Evolutionary conservation across 1,140 invertebrate genomes (phyloP).

Genomic region (Lepidurus couesii): DNA sequence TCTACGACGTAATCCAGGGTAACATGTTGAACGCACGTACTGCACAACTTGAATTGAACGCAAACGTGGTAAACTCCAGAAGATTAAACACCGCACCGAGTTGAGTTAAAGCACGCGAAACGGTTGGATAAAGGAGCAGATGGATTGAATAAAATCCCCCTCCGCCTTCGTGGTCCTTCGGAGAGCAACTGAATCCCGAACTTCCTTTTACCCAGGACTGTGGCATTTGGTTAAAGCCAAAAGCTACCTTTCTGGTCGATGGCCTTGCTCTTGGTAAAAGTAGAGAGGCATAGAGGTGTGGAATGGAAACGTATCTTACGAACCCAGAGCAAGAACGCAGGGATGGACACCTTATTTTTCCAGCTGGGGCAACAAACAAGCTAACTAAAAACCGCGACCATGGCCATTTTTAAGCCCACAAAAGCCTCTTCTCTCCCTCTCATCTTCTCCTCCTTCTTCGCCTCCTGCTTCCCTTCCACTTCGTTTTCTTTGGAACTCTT

Average conservation of each 20-base stretch:
- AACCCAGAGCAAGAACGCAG: not conserved
- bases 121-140: too few relatives aligned
- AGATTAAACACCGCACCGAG: too few relatives aligned
- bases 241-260: not conserved
- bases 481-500: not conserved
- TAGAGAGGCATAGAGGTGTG: too few relatives aligned
- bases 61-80: too few relatives aligned
- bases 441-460: not conserved
- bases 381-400: not conserved
- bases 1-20: not conserved
- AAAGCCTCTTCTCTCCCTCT: not conserved
- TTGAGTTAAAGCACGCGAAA: too few relatives aligned
- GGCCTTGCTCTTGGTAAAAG: not conserved
- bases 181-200: not conserved
- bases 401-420: not conserved
- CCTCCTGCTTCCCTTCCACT: not conserved
- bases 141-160: not conserved
- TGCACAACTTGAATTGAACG: not conserved
- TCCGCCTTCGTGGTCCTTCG: not conserved
- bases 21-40: not conserved
- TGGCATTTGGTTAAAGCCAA: not conserved
- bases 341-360: not conserved
- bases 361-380: constrained; percentile 17
- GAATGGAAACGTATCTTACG: not conserved
- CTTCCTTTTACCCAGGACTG: not conserved